Evolutionary conservation across 2,888 invertebrate genomes (phyloP).

Genomic region (Patella pellucida): DNA sequence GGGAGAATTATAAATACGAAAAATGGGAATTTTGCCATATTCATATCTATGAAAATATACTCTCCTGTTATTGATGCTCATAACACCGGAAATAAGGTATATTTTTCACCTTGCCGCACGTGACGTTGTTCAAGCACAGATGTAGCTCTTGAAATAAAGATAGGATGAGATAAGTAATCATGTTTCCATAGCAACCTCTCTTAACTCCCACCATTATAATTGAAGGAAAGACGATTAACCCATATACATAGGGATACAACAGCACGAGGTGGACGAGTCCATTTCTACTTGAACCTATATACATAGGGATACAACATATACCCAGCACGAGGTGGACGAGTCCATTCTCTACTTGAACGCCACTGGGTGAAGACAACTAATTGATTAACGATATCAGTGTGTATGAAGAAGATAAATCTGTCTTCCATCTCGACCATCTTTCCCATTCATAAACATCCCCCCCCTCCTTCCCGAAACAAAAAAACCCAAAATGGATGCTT

Average conservation of each 20-base stretch:
- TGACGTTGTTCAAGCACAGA: conserved; percentile 10
- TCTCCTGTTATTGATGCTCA: not conserved
- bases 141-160: conserved; percentile 10
- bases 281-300: not conserved
- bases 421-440: too few relatives aligned
- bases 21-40: conserved; percentile 6
- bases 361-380: too few relatives aligned
- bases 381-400: too few relatives aligned
- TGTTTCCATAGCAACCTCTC: not conserved
- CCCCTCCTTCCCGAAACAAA: too few relatives aligned
- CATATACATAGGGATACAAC: not conserved
- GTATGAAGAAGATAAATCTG: too few relatives aligned
- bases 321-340: not conserved
- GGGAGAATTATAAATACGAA: not conserved
- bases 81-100: conserved; percentile 9
- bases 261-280: conserved; percentile 1
- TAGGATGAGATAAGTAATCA: not conserved
- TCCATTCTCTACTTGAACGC: not conserved
- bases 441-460: too few relatives aligned
- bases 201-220: not conserved
- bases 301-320: not conserved
- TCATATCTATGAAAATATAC: conserved; percentile 5
- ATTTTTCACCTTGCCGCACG: conserved; percentile 9
- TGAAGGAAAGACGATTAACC: conserved; percentile 8
- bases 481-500: too few relatives aligned